A percentile compares a stretch with the other conserved stretches of the same genome.
These are phyloP conservation scores for Spheniscus mendiculus DNA, from an alignment of 2,113 vertebrate genomes.

Conservation along the genomic window DNA sequence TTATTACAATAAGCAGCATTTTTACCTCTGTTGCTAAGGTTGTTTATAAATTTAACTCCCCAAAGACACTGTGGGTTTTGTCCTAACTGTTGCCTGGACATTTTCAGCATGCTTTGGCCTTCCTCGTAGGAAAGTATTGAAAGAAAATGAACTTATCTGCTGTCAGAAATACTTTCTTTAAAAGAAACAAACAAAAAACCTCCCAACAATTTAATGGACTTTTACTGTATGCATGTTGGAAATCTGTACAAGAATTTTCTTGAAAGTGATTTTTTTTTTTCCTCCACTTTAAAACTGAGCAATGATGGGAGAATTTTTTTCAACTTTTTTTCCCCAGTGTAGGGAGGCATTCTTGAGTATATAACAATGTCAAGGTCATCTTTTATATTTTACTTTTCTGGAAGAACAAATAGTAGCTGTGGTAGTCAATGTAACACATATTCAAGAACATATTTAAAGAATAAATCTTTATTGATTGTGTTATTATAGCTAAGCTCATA, in stretches of 20 bases:
- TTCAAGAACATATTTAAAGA: neutral
- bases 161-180: neutral
- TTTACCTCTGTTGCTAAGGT: neutral
- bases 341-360: neutral
- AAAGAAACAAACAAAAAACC: too few relatives aligned
- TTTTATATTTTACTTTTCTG: neutral
- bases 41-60: neutral
- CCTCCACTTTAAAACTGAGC: neutral
- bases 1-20: neutral
- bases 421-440: neutral
- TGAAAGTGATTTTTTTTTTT: neutral
- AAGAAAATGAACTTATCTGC: neutral
- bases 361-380: neutral
- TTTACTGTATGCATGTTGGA: neutral
- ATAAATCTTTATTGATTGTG: neutral
- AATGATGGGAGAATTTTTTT: neutral
- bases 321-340: accelerated
- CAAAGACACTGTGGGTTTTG: neutral
- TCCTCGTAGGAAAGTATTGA: neutral
- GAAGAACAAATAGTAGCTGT: neutral
- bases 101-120: neutral
- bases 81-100: neutral
- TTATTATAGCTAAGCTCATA: neutral
- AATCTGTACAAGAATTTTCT: neutral
- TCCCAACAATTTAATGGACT: neutral